Evolutionary conservation across 1,140 invertebrate species (phyloP), one percentile per base, ranked within the genome.

Genomic region (Elymnias hypermnestra): DNA sequence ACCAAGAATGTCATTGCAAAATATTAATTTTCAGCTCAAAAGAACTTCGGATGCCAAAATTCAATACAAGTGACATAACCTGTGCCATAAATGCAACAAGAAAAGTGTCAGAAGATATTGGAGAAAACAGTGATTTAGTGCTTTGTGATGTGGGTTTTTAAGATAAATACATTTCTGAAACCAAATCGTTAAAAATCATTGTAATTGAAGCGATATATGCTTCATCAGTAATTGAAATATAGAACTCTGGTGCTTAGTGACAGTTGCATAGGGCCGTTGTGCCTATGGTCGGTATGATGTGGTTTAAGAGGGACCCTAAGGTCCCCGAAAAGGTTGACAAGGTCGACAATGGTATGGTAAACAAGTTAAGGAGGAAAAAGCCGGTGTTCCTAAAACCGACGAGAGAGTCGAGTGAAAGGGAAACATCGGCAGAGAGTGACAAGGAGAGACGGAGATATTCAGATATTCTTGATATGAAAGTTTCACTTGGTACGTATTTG

Each of bases 221-320:
- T 43, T 13, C 18, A 43, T 33, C 19, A 23, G 15, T 23, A 8
- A 8, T 41, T 26, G 18, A 7, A 31, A n/a, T 19, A 5, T 10
- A 12, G 2, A 21, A 33, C 5, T 42, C 29, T 23, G 17, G 18
- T 21, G 39, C 41, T 21, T 8, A 22, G 18, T 33, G 35, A 23
- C 23, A 6, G 28, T 22, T 19, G 3, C 6, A 21, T n/a, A n/a
- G 17, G 7, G 9, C 12, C 19, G 29, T 13, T 2, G 19, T 28
- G 41, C 12, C 7, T 62, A 79, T 71, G 69, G 73, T 78, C 52
- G 62, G 63, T 40, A 84, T 81, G 76, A 85, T 85, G 81, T 84
- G 81, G 81, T 83, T 83, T 31, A 85, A 82, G 46, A 52, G 81
- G 50, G 81, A 84, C 42, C 62, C 77, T 13, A 85, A 85, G 45